Conservation (phyloP, 2,113 vertebrate species). For the Jaculus jaculus region DNA sequence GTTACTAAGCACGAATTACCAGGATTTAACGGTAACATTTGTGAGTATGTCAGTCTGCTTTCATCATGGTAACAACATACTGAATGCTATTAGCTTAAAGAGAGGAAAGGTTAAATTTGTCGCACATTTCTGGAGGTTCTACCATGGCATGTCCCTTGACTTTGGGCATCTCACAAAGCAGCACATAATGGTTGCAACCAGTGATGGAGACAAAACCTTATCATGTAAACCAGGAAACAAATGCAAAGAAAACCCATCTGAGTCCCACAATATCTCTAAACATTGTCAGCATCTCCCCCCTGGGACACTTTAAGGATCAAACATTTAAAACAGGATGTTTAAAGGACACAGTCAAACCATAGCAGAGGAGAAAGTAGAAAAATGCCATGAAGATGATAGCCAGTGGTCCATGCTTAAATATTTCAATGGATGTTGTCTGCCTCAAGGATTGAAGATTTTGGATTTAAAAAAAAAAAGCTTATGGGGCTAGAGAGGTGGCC, state of each 20-base stretch:
- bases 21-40: background rate
- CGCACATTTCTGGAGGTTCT: background rate
- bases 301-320: background rate
- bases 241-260: background rate
- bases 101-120: background rate
- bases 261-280: fast-evolving
- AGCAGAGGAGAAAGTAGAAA: background rate
- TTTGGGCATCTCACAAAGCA: background rate
- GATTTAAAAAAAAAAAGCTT: too few relatives aligned
- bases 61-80: background rate
- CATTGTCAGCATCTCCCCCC: background rate
- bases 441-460: background rate
- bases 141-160: background rate
- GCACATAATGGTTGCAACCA: fast-evolving
- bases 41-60: background rate
- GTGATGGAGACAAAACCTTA: background rate
- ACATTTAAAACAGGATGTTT: background rate
- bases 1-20: background rate
- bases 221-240: too few relatives aligned
- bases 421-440: background rate
- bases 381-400: fast-evolving
- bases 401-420: background rate
- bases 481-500: too few relatives aligned
- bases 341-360: background rate
- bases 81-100: background rate